phyloP scores from a whole-genome alignment of 2,113 vertebrate species.

The Oceanites oceanicus region DNA sequence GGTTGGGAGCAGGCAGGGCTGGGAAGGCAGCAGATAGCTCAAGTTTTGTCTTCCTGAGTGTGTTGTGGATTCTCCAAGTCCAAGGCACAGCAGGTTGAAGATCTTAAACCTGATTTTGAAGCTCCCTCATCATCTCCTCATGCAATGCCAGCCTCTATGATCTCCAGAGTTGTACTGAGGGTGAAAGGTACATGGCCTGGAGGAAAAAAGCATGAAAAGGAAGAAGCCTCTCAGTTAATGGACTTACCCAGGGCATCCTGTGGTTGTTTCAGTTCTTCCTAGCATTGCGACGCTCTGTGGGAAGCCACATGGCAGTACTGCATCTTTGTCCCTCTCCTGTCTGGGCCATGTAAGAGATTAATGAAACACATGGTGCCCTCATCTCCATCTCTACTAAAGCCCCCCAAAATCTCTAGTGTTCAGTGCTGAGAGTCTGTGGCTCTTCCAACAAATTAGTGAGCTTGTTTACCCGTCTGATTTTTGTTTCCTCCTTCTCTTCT shows the following conservation, averaged over 20 bases:
- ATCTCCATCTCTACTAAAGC: background rate
- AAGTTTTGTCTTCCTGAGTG: background rate
- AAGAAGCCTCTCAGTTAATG: background rate
- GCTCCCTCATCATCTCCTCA: background rate
- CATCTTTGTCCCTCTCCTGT: background rate
- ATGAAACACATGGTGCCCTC: background rate
- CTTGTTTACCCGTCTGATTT: background rate
- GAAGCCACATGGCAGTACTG: background rate
- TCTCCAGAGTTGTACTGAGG: background rate
- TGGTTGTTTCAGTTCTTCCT: background rate
- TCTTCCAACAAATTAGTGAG: background rate
- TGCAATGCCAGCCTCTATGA: background rate
- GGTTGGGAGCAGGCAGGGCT: background rate
- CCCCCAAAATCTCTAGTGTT: background rate
- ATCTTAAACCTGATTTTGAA: background rate
- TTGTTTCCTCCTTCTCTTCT: background rate
- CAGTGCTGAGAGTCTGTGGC: background rate
- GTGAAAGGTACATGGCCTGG: background rate
- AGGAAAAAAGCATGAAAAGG: background rate
- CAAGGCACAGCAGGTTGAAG: background rate
- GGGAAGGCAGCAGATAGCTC: background rate
- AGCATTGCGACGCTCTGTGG: accelerated
- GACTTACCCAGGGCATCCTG: background rate
- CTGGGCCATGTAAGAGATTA: background rate
- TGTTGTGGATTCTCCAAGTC: background rate